Evolutionary conservation across 30 jellyfish, hydroid and myxozoan species (phyloP), one percentile per base, ranked within the genome.

Genomic region (Sanderia malayensis): DNA sequence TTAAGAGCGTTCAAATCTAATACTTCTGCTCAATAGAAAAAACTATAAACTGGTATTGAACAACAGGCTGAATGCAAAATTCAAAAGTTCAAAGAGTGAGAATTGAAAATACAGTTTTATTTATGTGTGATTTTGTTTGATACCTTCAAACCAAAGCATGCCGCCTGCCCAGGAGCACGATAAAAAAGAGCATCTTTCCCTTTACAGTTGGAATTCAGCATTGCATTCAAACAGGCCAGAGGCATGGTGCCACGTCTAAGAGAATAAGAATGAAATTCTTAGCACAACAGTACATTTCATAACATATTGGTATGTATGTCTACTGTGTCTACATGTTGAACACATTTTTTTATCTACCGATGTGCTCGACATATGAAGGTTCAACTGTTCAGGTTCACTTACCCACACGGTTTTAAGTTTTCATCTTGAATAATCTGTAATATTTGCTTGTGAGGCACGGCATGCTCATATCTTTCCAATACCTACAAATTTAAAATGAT

Each of bases 121-220:
- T n/a, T n/a, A n/a, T n/a, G n/a, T n/a, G n/a, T n/a, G n/a, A n/a
- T n/a, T n/a, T n/a, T n/a, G 52, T 37, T 37, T 37, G 6, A 4
- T 64, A 89, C 97, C 84, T 70, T 75, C n/a, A 89, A 74, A 10
- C 97, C 97, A 82, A 81, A 89, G 65, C 89, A 89, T 9, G 97
- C 95, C 17, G 83, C 77, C 23, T 82, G 95, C 25, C 94, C 86
- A 17, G 95, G 89, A 2, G 93, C 95, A 45, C 95, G 60, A 61
- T 81, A 89, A 62, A 89, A 89, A 24, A 82, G 28, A 0, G 97
- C 94, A 89, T 71, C 84, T 26, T 81, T 75, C 15, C 97, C 97
- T 33, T 87, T 79, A 63, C 93, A 89, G 37, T 82, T 81, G 29
- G 95, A 67, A 52, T 89, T 89, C 49, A 86, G 78, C 94, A 86